Evolutionary conservation across 1,140 invertebrate species (phyloP).

Genomic region (Pinna nobilis): DNA sequence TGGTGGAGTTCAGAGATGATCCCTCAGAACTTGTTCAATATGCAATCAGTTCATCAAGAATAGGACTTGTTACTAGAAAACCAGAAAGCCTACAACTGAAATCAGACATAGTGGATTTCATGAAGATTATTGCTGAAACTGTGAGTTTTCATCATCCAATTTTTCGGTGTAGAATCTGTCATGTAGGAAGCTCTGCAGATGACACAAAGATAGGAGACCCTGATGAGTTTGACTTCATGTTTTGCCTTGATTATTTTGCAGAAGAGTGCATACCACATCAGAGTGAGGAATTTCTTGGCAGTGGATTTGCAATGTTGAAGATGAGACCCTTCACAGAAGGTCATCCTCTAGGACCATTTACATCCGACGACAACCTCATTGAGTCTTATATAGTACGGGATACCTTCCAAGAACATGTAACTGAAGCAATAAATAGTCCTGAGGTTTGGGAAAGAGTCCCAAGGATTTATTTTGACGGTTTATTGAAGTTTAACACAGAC

Average conservation of each 20-base stretch:
- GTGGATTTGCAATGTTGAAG: constrained; percentile 14
- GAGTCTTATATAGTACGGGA: constrained; percentile 11
- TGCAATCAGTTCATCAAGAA: neutral
- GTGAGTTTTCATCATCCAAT: neutral
- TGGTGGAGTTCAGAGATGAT: neutral
- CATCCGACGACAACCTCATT: constrained; percentile 2
- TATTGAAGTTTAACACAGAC: neutral
- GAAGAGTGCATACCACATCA: constrained; percentile 6
- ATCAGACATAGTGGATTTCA: neutral
- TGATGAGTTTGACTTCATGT: constrained; percentile 28
- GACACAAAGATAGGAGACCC: constrained; percentile 34
- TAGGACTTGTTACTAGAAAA: neutral
- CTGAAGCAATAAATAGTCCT: constrained; percentile 3
- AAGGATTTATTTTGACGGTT: constrained; percentile 12
- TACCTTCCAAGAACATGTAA: constrained; percentile 22
- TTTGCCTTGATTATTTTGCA: constrained; percentile 25
- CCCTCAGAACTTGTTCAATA: constrained; percentile 1
- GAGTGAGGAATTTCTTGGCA: neutral
- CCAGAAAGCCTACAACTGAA: neutral
- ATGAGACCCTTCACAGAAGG: constrained; percentile 14
- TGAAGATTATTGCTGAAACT: constrained; percentile 1
- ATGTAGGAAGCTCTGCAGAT: constrained; percentile 25
- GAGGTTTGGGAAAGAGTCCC: constrained; percentile 7
- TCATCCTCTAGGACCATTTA: constrained; percentile 3
- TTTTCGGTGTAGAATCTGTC: constrained; percentile 13